These are phyloP conservation scores for Nyctibius bracteatus DNA, from an alignment of 2,113 vertebrate genomes.

Conservation along the genomic window DNA sequence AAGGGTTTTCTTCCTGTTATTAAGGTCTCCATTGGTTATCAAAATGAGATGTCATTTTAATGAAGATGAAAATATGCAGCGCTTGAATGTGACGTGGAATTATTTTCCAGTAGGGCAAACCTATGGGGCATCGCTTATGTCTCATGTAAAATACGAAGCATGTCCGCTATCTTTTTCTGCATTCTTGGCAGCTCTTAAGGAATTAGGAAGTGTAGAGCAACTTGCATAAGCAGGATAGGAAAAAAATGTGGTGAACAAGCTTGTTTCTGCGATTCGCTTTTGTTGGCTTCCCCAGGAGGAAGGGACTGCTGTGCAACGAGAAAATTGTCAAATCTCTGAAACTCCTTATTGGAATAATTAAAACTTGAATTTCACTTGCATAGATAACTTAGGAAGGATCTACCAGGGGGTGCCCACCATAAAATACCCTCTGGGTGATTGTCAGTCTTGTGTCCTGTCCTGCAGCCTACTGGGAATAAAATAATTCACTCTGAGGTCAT, in stretches of 20 bases:
- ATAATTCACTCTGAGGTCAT: not conserved
- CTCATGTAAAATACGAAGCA: not conserved
- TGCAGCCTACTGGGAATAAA: not conserved
- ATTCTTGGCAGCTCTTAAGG: slow-evolving; percentile 21
- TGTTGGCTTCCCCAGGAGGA: not conserved
- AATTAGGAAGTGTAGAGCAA: not conserved
- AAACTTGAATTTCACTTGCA: not conserved
- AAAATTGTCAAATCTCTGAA: not conserved
- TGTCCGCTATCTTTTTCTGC: not conserved
- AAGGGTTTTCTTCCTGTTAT: not conserved
- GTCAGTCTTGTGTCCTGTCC: not conserved
- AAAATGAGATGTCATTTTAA: not conserved
- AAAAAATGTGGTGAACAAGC: fast-evolving
- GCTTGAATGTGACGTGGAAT: not conserved
- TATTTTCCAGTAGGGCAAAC: not conserved
- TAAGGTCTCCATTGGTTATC: not conserved
- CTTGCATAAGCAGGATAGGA: not conserved
- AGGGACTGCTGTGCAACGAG: fast-evolving
- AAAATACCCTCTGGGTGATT: not conserved
- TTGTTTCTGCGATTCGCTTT: not conserved
- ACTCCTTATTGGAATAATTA: not conserved
- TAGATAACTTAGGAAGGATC: not conserved
- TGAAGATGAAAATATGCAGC: not conserved
- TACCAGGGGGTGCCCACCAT: fast-evolving
- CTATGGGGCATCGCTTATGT: not conserved